Conservation (phyloP, 2,113 vertebrate genomes). For the Eudorcas thomsonii region DNA sequence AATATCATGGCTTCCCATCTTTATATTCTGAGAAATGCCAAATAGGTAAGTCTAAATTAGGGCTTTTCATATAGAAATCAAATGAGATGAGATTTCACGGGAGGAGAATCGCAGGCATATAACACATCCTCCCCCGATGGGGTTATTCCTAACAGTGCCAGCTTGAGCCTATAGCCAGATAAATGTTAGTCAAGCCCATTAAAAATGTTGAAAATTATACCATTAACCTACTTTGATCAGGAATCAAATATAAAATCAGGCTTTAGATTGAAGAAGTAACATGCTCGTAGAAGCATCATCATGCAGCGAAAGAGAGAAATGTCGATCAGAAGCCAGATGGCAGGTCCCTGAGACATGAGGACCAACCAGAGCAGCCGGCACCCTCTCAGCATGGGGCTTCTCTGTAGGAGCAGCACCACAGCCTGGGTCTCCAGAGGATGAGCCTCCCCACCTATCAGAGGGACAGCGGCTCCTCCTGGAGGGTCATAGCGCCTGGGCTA, state of each 20-base stretch:
- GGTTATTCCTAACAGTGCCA: not conserved
- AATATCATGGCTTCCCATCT: not conserved
- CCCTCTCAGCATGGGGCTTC: no score
- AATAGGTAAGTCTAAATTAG: constrained; percentile 45
- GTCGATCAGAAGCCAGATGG: not conserved
- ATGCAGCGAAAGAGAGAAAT: not conserved
- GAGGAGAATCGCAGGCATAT: not conserved
- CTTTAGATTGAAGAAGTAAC: not conserved
- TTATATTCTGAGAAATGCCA: constrained; percentile 46
- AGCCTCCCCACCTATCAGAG: not conserved
- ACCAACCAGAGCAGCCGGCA: not conserved
- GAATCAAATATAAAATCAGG: not conserved
- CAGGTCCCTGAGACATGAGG: not conserved
- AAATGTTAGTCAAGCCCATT: not conserved
- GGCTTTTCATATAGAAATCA: constrained; percentile 8
- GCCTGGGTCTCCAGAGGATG: not conserved
- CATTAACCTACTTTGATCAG: not conserved
- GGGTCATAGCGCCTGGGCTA: not conserved
- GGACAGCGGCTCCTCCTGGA: no score
- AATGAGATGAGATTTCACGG: not conserved
- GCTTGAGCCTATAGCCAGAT: not conserved
- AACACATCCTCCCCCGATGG: not conserved
- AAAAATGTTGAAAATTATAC: not conserved
- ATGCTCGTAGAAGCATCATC: accelerated
- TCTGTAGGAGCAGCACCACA: not conserved